phyloP scores from a whole-genome alignment of 2,888 invertebrate genomes.

The Volucella bombylans region DNA sequence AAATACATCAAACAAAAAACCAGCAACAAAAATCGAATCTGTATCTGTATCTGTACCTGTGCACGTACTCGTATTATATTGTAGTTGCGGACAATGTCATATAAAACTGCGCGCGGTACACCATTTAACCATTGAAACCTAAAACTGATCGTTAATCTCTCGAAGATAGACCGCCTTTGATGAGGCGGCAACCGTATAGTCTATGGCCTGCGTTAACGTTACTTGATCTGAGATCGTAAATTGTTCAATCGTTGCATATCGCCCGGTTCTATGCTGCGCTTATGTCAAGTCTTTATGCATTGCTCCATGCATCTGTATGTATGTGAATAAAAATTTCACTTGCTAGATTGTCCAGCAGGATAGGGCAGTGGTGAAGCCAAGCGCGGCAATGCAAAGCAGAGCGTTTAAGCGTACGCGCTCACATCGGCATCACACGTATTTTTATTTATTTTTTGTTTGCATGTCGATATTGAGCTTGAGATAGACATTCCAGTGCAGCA shows the following conservation, averaged over 20 bases:
- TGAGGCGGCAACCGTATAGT: constrained; percentile 61
- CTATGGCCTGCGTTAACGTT: constrained; percentile 53
- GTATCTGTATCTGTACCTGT: constrained; percentile 55
- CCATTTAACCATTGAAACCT: constrained; percentile 61
- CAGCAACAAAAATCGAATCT: constrained; percentile 2
- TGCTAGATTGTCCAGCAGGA: constrained; percentile 33
- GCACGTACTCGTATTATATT: constrained; percentile 3
- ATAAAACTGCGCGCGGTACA: constrained; percentile 48
- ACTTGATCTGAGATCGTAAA: constrained; percentile 70
- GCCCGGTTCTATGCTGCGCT: constrained; percentile 17
- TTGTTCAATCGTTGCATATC: constrained; percentile 68
- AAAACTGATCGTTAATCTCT: constrained; percentile 69
- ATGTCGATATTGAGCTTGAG: constrained; percentile 45
- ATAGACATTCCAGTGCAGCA: constrained; percentile 49
- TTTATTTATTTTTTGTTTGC: constrained; percentile 12
- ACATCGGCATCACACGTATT: constrained; percentile 22
- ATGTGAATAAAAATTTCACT: constrained; percentile 54
- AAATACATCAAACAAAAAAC: constrained; percentile 9
- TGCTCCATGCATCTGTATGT: constrained; percentile 28
- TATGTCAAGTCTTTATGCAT: constrained; percentile 63
- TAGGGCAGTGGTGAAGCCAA: constrained; percentile 49
- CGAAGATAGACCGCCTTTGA: constrained; percentile 71
- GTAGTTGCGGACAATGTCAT: constrained; percentile 66
- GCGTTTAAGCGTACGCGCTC: constrained; percentile 32
- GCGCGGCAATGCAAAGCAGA: background rate